These are phyloP conservation scores for Falcaria lacertinaria DNA, from an alignment of 2,888 invertebrate genomes.

Conservation along the genomic window DNA sequence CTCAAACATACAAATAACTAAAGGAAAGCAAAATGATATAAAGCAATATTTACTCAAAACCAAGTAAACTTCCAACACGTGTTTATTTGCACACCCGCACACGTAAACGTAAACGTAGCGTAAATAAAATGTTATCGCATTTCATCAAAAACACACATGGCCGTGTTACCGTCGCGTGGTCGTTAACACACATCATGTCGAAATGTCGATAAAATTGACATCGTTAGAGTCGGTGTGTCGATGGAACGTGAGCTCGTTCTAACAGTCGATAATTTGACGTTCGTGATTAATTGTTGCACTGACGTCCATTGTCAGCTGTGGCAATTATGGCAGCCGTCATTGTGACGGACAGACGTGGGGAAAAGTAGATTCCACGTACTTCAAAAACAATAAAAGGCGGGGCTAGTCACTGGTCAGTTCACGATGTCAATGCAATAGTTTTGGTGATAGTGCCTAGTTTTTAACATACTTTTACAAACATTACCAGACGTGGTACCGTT, in stretches of 20 bases:
- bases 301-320: neutral
- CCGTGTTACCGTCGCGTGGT: neutral
- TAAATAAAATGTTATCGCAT: neutral
- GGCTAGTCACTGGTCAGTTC: too few species aligned
- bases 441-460: too few species aligned
- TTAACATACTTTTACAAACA: too few species aligned
- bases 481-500: too few species aligned
- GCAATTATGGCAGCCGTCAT: neutral
- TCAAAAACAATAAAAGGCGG: too few species aligned
- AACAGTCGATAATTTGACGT: conserved; percentile 2
- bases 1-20: too few species aligned
- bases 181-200: neutral
- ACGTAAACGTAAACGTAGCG: neutral
- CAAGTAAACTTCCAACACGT: neutral
- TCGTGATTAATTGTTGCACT: conserved; percentile 2
- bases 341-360: neutral
- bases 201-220: conserved; percentile 1
- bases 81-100: neutral
- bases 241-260: neutral
- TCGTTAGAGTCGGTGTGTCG: neutral
- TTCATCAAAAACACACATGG: conserved; percentile 1
- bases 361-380: neutral
- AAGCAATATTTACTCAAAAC: too few species aligned
- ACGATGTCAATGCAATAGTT: too few species aligned
- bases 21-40: too few species aligned